Evolutionary conservation across 2,888 invertebrate species (phyloP), one percentile per base, ranked within the genome.

Genomic region (Helobdella robusta): DNA sequence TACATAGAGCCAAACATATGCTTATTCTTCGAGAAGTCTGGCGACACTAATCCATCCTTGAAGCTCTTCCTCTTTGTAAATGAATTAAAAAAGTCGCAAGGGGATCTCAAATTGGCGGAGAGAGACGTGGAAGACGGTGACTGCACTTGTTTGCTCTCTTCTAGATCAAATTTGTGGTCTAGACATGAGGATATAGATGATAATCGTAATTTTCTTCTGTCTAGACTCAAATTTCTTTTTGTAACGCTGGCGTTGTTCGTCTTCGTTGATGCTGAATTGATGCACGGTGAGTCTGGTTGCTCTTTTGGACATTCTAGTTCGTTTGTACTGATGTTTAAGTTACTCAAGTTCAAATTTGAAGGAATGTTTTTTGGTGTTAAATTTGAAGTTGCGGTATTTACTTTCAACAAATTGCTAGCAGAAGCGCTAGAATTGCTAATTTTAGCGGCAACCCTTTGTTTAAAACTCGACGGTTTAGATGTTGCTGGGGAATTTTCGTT

Each of bases 31-130:
- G 56, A 30, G 20, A 30, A 28, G 20, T 28, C 30, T 30, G 56
- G 32, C 1, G 56, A 56, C 18, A 11, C 2, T 32, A 15, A 15
- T 11, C 56, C 25, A 18, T 56, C 56, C 56, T 56, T 56, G 56
- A 30, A 30, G 28, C 56, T 30, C 32, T 56, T 56, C 56, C n/a
- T 56, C 30, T 56, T 56, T 5, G 18, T 30, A 32, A 56, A 56
- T 3, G 32, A 32, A 11, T 40, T 40, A 11, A 40, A 11, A 40
- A 40, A 11, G n/a, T 40, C 44, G n/a, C n/a, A n/a, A n/a, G n/a
- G n/a, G n/a, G 56, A 56, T 30, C n/a, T 25, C 5, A 32, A 32
- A 3, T 2, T 28, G 1, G 56, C 32, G 18, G n/a, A n/a, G 32
- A 32, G 28, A 30, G 56, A 56, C 32, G 28, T 28, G 11, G 32